These are phyloP conservation scores for Picus viridis DNA, from an alignment of 2,797 vertebrate species.

Conservation along the genomic window DNA sequence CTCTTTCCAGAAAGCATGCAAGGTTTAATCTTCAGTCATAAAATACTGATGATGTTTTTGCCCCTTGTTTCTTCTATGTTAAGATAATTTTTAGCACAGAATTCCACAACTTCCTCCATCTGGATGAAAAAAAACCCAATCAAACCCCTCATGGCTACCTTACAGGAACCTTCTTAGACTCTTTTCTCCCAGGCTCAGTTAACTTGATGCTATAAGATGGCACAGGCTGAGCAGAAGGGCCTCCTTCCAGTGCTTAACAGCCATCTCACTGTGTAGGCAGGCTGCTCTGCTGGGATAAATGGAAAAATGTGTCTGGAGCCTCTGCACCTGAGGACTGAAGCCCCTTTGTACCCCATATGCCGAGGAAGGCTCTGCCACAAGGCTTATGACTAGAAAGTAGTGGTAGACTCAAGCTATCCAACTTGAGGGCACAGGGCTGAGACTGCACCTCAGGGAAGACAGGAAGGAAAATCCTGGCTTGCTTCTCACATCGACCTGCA, in stretches of 20 bases:
- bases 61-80: background rate
- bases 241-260: background rate
- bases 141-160: background rate
- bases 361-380: background rate
- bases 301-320: background rate
- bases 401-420: no score
- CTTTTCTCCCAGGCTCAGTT: background rate
- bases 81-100: background rate
- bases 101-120: background rate
- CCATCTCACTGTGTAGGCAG: background rate
- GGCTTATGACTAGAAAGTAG: background rate
- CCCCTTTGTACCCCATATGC: background rate
- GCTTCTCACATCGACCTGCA: background rate
- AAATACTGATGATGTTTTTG: background rate
- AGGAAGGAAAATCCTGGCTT: background rate
- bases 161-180: background rate
- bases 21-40: background rate
- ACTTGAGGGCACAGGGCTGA: background rate
- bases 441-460: background rate
- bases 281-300: background rate
- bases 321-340: background rate
- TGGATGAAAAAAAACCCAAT: background rate
- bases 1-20: background rate
- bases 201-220: background rate
- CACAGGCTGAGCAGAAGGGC: background rate